phyloP scores from a whole-genome alignment of 2,113 vertebrate genomes.

The Sinocyclocheilus anshuiensis region DNA sequence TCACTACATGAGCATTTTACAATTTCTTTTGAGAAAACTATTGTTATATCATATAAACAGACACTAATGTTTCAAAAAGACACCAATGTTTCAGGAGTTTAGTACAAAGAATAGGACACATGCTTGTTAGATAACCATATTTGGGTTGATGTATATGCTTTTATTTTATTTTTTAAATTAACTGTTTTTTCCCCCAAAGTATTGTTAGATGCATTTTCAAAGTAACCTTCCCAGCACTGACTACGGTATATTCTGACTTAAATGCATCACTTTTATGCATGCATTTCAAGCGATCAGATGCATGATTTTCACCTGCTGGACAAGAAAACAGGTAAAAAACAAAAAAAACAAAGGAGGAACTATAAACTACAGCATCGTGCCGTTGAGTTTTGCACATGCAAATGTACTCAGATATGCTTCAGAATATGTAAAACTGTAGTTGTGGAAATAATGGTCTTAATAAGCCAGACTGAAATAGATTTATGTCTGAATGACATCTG shows the following conservation, averaged over 20 bases:
- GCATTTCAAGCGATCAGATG: not conserved
- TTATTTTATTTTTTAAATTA: too few species aligned
- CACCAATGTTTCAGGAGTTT: too few species aligned
- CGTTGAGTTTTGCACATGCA: not conserved
- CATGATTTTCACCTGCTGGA: not conserved
- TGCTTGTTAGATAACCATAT: too few species aligned
- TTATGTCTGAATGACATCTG: slow-evolving; percentile 56
- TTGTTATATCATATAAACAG: too few species aligned
- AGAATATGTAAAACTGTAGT: slow-evolving; percentile 17
- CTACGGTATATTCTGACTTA: not conserved
- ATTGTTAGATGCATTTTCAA: too few species aligned
- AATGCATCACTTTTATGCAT: not conserved
- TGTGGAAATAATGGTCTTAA: slow-evolving; percentile 47
- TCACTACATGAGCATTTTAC: too few species aligned
- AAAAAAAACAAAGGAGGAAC: not conserved
- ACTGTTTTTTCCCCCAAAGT: too few species aligned
- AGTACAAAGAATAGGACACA: too few species aligned
- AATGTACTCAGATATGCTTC: not conserved
- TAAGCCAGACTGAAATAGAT: slow-evolving; percentile 54
- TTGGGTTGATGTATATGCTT: too few species aligned
- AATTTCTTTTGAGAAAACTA: too few species aligned
- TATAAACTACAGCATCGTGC: not conserved
- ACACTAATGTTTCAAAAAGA: too few species aligned
- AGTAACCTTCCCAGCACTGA: too few species aligned
- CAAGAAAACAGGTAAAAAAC: not conserved